Evolutionary conservation across 2,888 invertebrate species (phyloP).

Genomic region (Smittia sp.): DNA sequence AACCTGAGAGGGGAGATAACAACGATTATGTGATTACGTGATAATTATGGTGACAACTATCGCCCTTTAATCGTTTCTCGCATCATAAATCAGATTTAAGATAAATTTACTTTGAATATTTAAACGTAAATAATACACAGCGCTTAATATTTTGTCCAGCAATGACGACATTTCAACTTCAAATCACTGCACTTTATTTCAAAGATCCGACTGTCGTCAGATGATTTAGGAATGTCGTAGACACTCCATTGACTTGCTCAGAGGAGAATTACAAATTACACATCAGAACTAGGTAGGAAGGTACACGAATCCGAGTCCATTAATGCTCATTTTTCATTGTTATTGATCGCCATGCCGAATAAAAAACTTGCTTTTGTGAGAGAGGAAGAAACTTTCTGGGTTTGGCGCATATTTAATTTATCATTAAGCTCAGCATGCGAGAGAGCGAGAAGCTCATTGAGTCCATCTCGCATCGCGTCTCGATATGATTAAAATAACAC

Average conservation of each 20-base stretch:
- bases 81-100: too few relatives aligned
- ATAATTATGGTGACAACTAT: background rate
- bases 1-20: background rate
- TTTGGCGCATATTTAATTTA: slow-evolving; percentile 33
- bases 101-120: too few relatives aligned
- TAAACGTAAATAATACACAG: too few relatives aligned
- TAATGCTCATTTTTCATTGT: slow-evolving; percentile 22
- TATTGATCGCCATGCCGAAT: slow-evolving; percentile 26
- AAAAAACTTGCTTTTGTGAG: background rate
- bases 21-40: background rate
- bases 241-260: background rate
- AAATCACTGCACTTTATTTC: background rate
- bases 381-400: slow-evolving; percentile 5
- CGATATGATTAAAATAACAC: slow-evolving; percentile 39
- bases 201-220: background rate
- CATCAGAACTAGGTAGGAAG: slow-evolving; percentile 20
- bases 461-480: slow-evolving; percentile 9
- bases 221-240: background rate
- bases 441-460: background rate
- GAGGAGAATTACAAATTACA: slow-evolving; percentile 23
- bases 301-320: slow-evolving; percentile 1
- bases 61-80: background rate
- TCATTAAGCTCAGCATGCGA: background rate
- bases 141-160: too few relatives aligned
- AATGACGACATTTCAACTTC: too few relatives aligned